phyloP scores from a whole-genome alignment of 2,113 vertebrate species.

The Sceloporus tristichus region DNA sequence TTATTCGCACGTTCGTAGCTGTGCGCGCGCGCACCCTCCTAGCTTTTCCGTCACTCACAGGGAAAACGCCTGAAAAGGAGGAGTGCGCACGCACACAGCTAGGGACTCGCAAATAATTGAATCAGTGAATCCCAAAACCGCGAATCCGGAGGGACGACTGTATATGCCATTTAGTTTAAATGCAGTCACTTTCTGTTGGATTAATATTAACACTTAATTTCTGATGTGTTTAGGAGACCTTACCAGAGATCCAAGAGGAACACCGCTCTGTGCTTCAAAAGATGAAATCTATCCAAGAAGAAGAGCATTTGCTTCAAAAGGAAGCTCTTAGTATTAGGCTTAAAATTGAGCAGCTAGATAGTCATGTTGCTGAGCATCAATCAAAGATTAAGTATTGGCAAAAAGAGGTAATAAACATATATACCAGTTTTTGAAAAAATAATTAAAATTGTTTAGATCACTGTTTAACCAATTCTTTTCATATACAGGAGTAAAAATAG shows the following conservation, averaged over 20 bases:
- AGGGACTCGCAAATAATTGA: no score
- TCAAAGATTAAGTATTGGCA: conserved; percentile 94
- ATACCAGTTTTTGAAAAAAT: neutral
- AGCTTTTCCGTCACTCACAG: no score
- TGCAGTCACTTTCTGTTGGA: neutral
- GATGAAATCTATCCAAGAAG: conserved; percentile 85
- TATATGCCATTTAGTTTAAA: neutral
- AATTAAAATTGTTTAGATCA: neutral
- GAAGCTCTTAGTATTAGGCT: conserved; percentile 90
- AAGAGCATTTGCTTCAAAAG: conserved; percentile 89
- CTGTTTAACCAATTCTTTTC: neutral
- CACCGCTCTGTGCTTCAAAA: conserved; percentile 82
- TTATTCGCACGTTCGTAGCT: no score
- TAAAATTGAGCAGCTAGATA: conserved; percentile 89
- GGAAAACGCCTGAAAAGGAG: no score
- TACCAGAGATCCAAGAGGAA: conserved; percentile 87
- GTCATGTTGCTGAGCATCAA: conserved; percentile 85
- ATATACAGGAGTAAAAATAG: neutral
- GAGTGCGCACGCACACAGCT: no score
- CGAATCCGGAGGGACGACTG: no score
- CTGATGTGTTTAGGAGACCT: conserved; percentile 73
- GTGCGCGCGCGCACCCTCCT: no score
- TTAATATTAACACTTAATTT: neutral
- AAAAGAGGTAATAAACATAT: conserved; percentile 85
- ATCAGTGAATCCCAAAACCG: no score